Conservation (phyloP, 2,797 vertebrate genomes). For the Neomorphus geoffroyi region DNA sequence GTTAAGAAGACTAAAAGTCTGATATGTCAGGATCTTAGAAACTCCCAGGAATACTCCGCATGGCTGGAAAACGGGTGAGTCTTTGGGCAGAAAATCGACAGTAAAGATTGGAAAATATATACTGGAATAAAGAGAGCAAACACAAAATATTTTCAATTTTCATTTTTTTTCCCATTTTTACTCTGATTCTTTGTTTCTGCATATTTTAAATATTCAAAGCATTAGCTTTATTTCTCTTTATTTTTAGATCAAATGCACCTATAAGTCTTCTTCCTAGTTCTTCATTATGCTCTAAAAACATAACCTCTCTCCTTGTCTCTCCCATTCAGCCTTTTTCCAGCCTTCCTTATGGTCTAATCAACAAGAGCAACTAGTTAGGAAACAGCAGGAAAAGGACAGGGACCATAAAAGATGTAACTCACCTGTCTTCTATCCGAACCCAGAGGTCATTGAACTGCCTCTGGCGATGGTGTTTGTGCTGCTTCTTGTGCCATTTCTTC, state of each 20-base stretch:
- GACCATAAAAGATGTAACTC: constrained; percentile 47
- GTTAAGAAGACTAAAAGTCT: neutral
- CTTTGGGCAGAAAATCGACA: neutral
- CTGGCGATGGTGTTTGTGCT: constrained; percentile 84
- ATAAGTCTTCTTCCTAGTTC: neutral
- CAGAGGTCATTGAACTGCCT: constrained; percentile 97
- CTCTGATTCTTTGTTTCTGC: neutral
- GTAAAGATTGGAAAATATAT: neutral
- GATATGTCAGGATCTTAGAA: neutral
- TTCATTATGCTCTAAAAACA: neutral
- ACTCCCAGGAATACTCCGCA: neutral
- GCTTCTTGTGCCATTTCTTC: constrained; percentile 89
- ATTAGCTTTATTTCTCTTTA: neutral
- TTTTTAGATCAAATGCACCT: neutral
- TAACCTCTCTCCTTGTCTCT: neutral
- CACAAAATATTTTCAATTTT: neutral
- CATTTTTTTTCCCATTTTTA: neutral
- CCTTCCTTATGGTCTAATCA: neutral
- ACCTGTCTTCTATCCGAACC: constrained; percentile 96
- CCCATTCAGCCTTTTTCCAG: neutral
- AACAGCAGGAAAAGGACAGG: neutral
- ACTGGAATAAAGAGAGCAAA: neutral
- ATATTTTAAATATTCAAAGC: neutral
- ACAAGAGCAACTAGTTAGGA: neutral
- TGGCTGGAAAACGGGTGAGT: neutral